phyloP scores from a whole-genome alignment of 2,113 vertebrate genomes.

The Polyodon spathula region DNA sequence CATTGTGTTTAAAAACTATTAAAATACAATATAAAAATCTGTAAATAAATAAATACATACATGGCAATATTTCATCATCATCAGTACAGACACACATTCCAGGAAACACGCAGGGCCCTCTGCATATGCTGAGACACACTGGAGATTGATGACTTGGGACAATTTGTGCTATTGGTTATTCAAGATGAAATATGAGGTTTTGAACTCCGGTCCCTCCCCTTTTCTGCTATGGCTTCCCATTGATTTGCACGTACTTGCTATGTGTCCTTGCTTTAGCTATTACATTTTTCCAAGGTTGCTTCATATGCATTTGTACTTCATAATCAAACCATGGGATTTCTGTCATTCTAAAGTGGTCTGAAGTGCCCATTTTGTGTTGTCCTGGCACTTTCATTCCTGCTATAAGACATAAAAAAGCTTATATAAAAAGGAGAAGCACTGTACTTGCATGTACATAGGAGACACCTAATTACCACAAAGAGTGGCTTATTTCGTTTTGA shows the following conservation, averaged over 20 bases:
- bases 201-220: slow-evolving; percentile 52
- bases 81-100: slow-evolving; percentile 42
- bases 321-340: slow-evolving; percentile 17
- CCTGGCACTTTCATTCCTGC: too few relatives aligned
- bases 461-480: too few relatives aligned
- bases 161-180: slow-evolving; percentile 60
- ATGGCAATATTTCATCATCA: too few relatives aligned
- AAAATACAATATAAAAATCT: too few relatives aligned
- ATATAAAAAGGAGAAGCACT: too few relatives aligned
- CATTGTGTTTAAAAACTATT: too few relatives aligned
- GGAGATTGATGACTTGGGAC: slow-evolving; percentile 56
- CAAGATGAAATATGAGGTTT: slow-evolving; percentile 62
- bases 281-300: slow-evolving; percentile 44
- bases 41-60: too few relatives aligned
- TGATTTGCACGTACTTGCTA: slow-evolving; percentile 35
- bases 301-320: slow-evolving; percentile 15
- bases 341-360: slow-evolving; percentile 31
- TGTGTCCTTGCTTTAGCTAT: slow-evolving; percentile 49
- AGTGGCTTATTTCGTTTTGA: too few relatives aligned
- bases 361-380: too few relatives aligned
- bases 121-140: slow-evolving; percentile 45
- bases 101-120: slow-evolving; percentile 50
- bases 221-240: slow-evolving; percentile 58
- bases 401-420: too few relatives aligned
- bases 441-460: too few relatives aligned